Conservation (phyloP, 2,888 invertebrate genomes). For the Parelbella ahira region DNA sequence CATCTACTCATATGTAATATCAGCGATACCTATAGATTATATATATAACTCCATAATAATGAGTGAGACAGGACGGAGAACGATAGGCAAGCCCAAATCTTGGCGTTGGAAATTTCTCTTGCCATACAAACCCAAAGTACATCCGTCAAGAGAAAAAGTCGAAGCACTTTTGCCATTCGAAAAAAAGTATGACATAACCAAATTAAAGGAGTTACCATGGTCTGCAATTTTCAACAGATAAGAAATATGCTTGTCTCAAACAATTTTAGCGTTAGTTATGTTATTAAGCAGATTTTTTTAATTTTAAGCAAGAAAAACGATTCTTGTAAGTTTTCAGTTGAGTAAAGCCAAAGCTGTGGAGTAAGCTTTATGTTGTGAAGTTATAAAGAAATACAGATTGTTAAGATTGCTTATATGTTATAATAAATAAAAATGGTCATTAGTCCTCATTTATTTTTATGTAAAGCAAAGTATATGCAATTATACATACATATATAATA, state of each 20-base stretch:
- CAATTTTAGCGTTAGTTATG: constrained; percentile 25
- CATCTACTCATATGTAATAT: constrained; percentile 61
- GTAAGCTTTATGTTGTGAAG: no score
- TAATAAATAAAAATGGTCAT: no score
- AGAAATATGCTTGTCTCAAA: constrained; percentile 6
- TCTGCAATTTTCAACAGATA: constrained; percentile 63
- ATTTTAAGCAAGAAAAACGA: constrained; percentile 24
- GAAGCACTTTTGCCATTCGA: constrained; percentile 41
- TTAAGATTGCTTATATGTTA: no score
- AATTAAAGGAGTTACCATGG: constrained; percentile 60
- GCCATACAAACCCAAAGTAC: constrained; percentile 33
- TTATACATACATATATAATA: no score
- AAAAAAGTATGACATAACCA: constrained; percentile 50
- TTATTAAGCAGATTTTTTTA: constrained; percentile 29
- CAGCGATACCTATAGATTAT: constrained; percentile 57
- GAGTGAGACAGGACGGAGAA: constrained; percentile 36
- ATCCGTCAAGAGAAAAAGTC: constrained; percentile 35
- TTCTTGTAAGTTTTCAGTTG: constrained; percentile 8
- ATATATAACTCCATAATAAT: constrained; percentile 55
- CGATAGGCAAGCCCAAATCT: constrained; percentile 36
- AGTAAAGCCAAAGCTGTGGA: constrained; percentile 17
- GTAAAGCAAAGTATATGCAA: no score
- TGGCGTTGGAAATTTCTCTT: constrained; percentile 34
- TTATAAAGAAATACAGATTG: no score
- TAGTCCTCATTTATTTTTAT: no score